These are phyloP conservation scores for Phalacrocorax aristotelis DNA, from an alignment of 2,113 vertebrate species.

Conservation along the genomic window DNA sequence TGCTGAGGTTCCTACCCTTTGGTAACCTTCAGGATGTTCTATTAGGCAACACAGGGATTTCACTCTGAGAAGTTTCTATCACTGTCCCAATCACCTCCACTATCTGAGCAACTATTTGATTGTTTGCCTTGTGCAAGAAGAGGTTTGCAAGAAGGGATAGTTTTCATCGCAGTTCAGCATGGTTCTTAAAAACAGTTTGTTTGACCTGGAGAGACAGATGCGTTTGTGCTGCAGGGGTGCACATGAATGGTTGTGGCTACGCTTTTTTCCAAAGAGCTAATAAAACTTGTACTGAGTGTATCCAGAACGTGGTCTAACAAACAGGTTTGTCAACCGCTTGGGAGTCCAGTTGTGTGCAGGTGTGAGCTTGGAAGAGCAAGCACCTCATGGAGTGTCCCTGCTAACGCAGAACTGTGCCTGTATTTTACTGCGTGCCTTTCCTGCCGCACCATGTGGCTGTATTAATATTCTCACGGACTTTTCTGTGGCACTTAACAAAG, in stretches of 20 bases:
- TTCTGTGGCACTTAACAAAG: neutral
- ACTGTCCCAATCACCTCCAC: neutral
- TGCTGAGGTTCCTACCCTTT: neutral
- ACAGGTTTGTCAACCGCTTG: neutral
- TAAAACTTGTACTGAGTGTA: neutral
- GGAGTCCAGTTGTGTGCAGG: neutral
- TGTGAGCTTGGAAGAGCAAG: neutral
- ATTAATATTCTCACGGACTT: neutral
- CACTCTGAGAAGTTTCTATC: neutral
- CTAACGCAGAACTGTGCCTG: neutral
- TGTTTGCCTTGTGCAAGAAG: neutral
- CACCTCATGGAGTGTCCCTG: neutral
- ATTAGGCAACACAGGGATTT: neutral
- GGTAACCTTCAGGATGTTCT: neutral
- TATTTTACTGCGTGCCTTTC: neutral
- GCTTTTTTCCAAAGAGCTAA: neutral
- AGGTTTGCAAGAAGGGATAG: neutral
- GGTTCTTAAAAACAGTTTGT: neutral
- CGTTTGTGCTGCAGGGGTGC: neutral
- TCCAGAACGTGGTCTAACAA: neutral
- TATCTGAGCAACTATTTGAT: neutral
- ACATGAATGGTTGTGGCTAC: neutral
- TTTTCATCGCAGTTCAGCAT: neutral
- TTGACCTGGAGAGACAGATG: neutral
- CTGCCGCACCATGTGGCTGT: neutral